A percentile compares a stretch with the other conserved stretches of the same genome.
phyloP scores from a whole-genome alignment of 2,888 invertebrate species.

The Scaptomyza flava region DNA sequence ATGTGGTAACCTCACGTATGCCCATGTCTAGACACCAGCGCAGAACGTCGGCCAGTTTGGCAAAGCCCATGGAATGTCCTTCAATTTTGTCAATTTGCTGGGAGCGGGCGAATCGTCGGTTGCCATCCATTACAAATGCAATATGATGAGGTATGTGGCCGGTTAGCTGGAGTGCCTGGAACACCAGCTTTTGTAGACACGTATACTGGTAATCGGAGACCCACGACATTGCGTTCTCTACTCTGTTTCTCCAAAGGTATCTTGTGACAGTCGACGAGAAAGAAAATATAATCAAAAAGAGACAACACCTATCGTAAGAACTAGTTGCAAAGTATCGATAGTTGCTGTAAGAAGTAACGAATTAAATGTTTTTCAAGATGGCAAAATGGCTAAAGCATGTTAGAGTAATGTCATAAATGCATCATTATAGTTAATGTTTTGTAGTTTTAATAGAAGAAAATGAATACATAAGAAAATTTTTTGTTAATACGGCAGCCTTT shows the following conservation, averaged over 20 bases:
- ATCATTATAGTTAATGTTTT: no score
- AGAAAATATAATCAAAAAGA: slow-evolving; percentile 25
- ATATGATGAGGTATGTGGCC: slow-evolving; percentile 95
- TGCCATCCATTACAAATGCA: slow-evolving; percentile 99
- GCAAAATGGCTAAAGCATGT: no score
- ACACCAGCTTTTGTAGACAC: slow-evolving; percentile 90
- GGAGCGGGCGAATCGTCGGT: slow-evolving; percentile 95
- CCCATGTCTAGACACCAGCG: slow-evolving; percentile 95
- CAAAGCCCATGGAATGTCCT: slow-evolving; percentile 93
- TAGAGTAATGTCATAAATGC: no score
- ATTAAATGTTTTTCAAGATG: neutral
- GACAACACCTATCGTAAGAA: slow-evolving; percentile 26
- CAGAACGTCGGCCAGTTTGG: slow-evolving; percentile 92
- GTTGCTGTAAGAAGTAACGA: neutral
- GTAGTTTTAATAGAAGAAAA: no score
- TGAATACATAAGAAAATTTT: no score
- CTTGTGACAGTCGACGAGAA: slow-evolving; percentile 35
- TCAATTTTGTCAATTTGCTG: slow-evolving; percentile 89
- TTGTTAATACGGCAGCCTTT: no score
- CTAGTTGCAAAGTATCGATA: slow-evolving; percentile 30
- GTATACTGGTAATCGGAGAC: slow-evolving; percentile 90
- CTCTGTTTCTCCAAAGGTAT: slow-evolving; percentile 14
- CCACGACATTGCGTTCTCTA: slow-evolving; percentile 88
- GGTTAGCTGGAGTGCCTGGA: slow-evolving; percentile 89
- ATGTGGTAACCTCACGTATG: slow-evolving; percentile 97